These are phyloP conservation scores for Rhamphomyia laevipes DNA, from an alignment of 2,888 invertebrate genomes.

Conservation along the genomic window DNA sequence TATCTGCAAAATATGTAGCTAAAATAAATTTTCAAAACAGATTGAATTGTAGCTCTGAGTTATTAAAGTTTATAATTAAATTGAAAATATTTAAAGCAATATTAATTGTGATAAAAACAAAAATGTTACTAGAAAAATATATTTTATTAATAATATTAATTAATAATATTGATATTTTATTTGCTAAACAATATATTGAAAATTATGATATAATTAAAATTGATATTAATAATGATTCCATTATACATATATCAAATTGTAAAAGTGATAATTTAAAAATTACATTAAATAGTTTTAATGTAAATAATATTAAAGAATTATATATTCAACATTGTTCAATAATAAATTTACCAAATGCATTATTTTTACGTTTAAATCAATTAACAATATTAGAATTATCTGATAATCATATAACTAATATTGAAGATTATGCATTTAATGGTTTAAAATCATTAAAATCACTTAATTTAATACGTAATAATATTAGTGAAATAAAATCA, in stretches of 20 bases:
- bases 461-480: slow-evolving; percentile 29
- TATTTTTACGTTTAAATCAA: slow-evolving; percentile 23
- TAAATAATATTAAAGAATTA: slow-evolving; percentile 16
- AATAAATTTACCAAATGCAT: slow-evolving; percentile 24
- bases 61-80: no score
- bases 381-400: slow-evolving; percentile 25
- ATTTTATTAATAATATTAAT: no score
- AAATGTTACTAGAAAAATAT: no score
- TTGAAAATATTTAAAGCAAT: no score
- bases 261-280: not conserved
- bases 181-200: no score
- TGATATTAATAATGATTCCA: not conserved
- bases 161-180: no score
- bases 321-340: slow-evolving; percentile 24
- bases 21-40: no score
- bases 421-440: slow-evolving; percentile 29
- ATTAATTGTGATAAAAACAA: no score
- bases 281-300: not conserved
- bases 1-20: no score
- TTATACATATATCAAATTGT: not conserved
- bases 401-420: slow-evolving; percentile 20
- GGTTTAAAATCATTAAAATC: slow-evolving; percentile 25
- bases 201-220: not conserved
- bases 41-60: no score
- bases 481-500: slow-evolving; percentile 24